Evolutionary conservation across 2,113 vertebrate genomes (phyloP).

Genomic region (Sceloporus undulatus): DNA sequence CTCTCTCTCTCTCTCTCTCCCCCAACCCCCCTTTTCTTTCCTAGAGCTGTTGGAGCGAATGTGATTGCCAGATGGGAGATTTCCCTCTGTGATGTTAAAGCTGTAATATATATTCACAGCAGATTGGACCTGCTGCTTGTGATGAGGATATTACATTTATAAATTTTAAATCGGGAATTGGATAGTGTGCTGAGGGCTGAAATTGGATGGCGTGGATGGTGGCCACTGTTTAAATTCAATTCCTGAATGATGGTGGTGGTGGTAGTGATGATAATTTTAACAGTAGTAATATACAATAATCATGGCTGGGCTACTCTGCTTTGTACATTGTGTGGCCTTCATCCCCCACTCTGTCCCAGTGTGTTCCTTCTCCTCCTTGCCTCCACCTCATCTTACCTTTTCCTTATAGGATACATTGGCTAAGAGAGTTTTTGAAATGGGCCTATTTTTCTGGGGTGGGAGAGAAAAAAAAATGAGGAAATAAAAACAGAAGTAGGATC

Average conservation of each 20-base stretch:
- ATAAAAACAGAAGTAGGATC: constrained; percentile 42
- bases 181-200: constrained; percentile 83
- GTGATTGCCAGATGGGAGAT: constrained; percentile 90
- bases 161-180: constrained; percentile 89
- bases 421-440: constrained; percentile 57
- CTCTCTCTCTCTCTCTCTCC: constrained; percentile 27
- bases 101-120: constrained; percentile 94
- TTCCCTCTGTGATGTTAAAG: constrained; percentile 91
- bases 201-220: constrained; percentile 81
- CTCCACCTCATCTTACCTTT: constrained; percentile 28
- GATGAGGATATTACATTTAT: constrained; percentile 91
- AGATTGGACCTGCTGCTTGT: constrained; percentile 90
- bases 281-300: constrained; percentile 70
- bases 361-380: constrained; percentile 21
- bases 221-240: constrained; percentile 78
- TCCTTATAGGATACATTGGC: constrained; percentile 58
- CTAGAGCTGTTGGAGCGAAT: constrained; percentile 86
- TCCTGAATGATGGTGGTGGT: constrained; percentile 73
- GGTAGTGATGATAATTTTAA: constrained; percentile 73
- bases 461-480: neutral
- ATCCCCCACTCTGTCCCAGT: neutral
- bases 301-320: constrained; percentile 54
- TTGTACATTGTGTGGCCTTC: constrained; percentile 59
- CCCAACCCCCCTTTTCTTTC: constrained; percentile 44
- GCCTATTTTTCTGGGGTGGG: neutral